Evolutionary conservation across 2,888 invertebrate species (phyloP), one percentile per base, ranked within the genome.

Genomic region (Elmis aenea): DNA sequence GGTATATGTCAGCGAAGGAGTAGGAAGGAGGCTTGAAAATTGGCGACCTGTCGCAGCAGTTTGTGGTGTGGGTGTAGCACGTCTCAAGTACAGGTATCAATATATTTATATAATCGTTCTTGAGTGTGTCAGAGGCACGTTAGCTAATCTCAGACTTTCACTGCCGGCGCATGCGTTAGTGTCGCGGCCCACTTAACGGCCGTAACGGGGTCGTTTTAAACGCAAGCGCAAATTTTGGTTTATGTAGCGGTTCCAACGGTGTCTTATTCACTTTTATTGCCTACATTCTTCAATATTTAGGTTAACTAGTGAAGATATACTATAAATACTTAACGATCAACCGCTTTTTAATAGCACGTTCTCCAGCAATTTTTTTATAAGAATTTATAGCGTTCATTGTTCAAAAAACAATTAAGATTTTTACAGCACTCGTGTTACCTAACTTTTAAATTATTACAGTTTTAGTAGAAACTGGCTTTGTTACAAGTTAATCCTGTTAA

Each of bases 81-180:
- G 42, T 42, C 46, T 46, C 40, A 29, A 41, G 34, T 36, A 29
- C 43, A 47, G 46, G 46, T 46, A 52, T 44, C 45, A 38, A 52
- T 52, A 52, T 49, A 48, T 54, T 54, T 54, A 54, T 51, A 48
- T 54, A 54, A 54, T 51, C 44, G 33, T 38, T 26, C 33, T 25
- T 38, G 33, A 41, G 38, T 45, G 44, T 42, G 45, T 45, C 34
- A 45, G 40, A 38, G 33, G 43, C 42, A 45, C 42, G 45, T 55
- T 55, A 50, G 53, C 55, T 54, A 53, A 54, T 52, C 52, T 45
- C 33, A 27, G 42, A 52, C 48, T 55, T 54, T 54, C 54, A 49
- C 50, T 52, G 41, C 26, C 27, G 13, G 48, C 51, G 53, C 52
- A 51, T 46, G 51, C 52, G 50, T 36, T 18, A 30, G 25, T 25